These are phyloP conservation scores for Glaucomys volans DNA, from an alignment of 2,113 vertebrate genomes.

Conservation along the genomic window DNA sequence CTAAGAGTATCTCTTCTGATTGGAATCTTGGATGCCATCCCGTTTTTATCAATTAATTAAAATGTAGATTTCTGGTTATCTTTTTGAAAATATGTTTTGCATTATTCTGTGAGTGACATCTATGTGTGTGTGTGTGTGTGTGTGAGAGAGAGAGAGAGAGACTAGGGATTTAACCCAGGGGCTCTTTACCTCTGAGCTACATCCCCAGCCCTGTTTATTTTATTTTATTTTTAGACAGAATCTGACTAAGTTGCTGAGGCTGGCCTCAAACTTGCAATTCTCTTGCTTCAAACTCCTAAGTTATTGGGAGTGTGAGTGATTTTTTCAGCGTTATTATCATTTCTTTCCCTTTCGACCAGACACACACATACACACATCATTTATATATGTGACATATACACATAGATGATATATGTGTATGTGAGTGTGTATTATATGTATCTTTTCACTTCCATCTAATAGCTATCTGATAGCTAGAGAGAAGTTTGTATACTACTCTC, in stretches of 20 bases:
- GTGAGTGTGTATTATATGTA: no score
- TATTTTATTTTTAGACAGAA: no score
- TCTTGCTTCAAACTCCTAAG: no score
- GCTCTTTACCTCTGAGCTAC: no score
- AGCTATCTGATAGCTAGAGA: not conserved
- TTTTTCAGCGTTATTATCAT: not conserved
- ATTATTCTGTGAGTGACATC: not conserved
- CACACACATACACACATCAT: rapidly evolving
- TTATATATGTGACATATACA: no score
- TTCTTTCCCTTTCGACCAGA: not conserved
- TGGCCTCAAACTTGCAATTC: no score
- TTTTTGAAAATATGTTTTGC: not conserved
- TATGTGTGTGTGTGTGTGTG: not conserved
- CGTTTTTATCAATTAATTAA: not conserved
- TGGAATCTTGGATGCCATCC: not conserved
- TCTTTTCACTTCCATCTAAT: not conserved
- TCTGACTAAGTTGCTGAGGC: no score
- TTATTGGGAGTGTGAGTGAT: no score
- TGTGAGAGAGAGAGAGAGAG: no score
- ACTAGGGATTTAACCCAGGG: no score
- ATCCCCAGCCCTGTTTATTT: no score
- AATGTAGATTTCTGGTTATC: not conserved
- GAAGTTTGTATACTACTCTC: not conserved
- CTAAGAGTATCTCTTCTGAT: not conserved
- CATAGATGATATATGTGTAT: no score